These are phyloP conservation scores for Hydrochoerus hydrochaeris DNA, from an alignment of 2,113 vertebrate species.

Conservation along the genomic window DNA sequence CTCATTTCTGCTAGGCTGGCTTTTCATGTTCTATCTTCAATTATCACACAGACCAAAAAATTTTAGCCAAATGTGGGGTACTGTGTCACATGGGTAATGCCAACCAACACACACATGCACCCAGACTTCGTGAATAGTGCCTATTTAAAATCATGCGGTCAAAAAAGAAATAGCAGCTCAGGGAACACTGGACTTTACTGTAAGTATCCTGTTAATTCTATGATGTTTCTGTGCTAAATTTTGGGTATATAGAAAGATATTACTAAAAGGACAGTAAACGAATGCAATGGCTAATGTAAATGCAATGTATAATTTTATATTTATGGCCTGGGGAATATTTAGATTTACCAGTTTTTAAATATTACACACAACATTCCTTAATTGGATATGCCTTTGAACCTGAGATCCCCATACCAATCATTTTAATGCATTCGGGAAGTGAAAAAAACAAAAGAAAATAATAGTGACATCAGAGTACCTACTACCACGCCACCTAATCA, in stretches of 20 bases:
- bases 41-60: background rate
- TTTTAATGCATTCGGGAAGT: background rate
- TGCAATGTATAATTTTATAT: background rate
- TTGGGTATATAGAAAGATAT: background rate
- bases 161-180: conserved; percentile 2
- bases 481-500: background rate
- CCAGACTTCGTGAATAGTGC: background rate
- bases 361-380: background rate
- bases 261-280: background rate
- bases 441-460: conserved; percentile 30
- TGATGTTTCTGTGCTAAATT: background rate
- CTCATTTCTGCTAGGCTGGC: background rate
- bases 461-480: background rate
- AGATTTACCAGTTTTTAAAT: background rate
- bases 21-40: background rate
- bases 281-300: background rate
- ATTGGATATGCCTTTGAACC: background rate
- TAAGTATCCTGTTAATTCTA: background rate
- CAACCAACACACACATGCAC: background rate
- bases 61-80: background rate
- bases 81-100: background rate
- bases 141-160: background rate
- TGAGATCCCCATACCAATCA: background rate
- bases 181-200: background rate
- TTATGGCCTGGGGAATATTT: background rate